These are phyloP conservation scores for Saccostrea cuccullata DNA, from an alignment of 1,140 invertebrate species.

Conservation along the genomic window DNA sequence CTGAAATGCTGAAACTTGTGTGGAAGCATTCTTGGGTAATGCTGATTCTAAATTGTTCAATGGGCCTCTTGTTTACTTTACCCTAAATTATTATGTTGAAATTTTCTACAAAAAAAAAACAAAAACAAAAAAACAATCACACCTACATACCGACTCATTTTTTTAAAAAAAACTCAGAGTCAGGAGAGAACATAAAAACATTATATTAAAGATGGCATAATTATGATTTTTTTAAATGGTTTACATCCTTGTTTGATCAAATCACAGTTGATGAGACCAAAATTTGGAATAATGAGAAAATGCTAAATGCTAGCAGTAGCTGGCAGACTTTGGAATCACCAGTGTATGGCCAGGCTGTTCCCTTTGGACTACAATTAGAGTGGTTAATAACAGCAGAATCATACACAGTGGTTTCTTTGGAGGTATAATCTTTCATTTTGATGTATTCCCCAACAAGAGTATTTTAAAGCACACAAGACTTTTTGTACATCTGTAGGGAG, in stretches of 20 bases:
- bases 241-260: neutral
- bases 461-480: neutral
- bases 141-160: too few relatives aligned
- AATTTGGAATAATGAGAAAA: conserved; percentile 18
- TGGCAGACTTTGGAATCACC: conserved; percentile 22
- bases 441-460: too few relatives aligned
- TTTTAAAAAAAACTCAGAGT: too few relatives aligned
- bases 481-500: neutral
- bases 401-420: conserved; percentile 3
- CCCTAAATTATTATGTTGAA: too few relatives aligned
- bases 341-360: conserved; percentile 26
- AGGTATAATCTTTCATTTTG: conserved; percentile 17
- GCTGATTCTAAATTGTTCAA: too few relatives aligned
- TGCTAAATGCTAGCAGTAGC: conserved; percentile 3
- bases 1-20: too few relatives aligned
- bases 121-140: too few relatives aligned
- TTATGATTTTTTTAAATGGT: too few relatives aligned
- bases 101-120: too few relatives aligned
- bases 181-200: neutral
- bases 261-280: conserved; percentile 36
- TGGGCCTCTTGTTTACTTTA: too few relatives aligned
- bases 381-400: conserved; percentile 37
- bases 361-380: conserved; percentile 28
- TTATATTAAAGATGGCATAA: neutral
- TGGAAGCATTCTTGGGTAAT: too few relatives aligned